Percentiles rank a stretch among this genome's conserved stretches.
Conservation (phyloP, 2,888 invertebrate species). For the Matsumyia berberina region DNA sequence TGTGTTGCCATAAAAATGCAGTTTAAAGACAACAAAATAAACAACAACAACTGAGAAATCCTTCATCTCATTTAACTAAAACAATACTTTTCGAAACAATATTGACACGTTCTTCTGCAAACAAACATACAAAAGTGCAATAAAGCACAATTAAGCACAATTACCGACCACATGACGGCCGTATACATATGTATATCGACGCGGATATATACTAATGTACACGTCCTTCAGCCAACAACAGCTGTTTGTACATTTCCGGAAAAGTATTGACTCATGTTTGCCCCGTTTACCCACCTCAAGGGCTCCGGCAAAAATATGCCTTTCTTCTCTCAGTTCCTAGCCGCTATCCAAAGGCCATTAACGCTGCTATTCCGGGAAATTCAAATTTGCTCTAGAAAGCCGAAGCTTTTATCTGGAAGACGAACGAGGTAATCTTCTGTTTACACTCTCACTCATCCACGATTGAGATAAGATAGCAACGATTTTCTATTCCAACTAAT, state of each 20-base stretch:
- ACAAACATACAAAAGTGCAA: constrained; percentile 52
- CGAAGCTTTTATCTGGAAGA: constrained; percentile 17
- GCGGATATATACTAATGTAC: constrained; percentile 30
- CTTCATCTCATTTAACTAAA: constrained; percentile 40
- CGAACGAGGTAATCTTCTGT: constrained; percentile 46
- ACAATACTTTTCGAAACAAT: constrained; percentile 54
- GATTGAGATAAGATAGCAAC: constrained; percentile 59
- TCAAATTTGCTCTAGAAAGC: constrained; percentile 39
- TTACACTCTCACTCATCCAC: constrained; percentile 44
- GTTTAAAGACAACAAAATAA: too few relatives aligned
- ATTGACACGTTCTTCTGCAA: constrained; percentile 61
- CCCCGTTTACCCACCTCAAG: constrained; percentile 51
- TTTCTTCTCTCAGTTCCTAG: constrained; percentile 4
- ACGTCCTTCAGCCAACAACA: too few relatives aligned
- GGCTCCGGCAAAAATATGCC: constrained; percentile 9
- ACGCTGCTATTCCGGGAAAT: constrained; percentile 18
- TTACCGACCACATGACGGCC: constrained; percentile 29
- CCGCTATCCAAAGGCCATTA: constrained; percentile 10
- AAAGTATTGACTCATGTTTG: constrained; percentile 35
- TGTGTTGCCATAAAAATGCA: constrained; percentile 22
- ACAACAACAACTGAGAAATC: neutral
- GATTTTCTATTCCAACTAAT: constrained; percentile 36
- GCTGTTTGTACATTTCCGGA: constrained; percentile 55
- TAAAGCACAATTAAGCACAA: constrained; percentile 65
- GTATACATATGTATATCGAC: constrained; percentile 29